These are phyloP conservation scores for Sebastiscus tertius DNA, from an alignment of 2,797 vertebrate species.

Conservation along the genomic window DNA sequence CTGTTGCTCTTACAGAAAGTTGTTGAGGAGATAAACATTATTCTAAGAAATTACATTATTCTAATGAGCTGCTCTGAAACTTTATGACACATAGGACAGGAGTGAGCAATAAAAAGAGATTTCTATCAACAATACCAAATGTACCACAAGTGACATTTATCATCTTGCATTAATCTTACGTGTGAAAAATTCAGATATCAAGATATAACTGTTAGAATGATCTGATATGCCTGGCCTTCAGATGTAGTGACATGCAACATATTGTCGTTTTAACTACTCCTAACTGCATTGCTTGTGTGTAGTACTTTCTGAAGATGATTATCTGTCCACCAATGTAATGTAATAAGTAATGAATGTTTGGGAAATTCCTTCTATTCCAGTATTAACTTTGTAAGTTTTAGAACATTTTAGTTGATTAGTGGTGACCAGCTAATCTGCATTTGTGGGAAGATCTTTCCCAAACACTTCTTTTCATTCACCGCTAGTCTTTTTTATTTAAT, in stretches of 20 bases:
- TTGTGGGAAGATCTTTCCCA: not conserved
- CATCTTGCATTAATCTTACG: not conserved
- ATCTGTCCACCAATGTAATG: not conserved
- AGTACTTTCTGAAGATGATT: not conserved
- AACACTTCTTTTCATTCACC: not conserved
- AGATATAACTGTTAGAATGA: not conserved
- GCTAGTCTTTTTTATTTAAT: not conserved
- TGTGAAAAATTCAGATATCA: not conserved
- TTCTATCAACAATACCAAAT: not conserved
- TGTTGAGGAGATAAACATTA: not conserved
- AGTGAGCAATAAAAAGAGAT: not conserved
- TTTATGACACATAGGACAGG: not conserved
- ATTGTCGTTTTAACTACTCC: not conserved
- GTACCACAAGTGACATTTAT: not conserved
- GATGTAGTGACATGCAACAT: not conserved
- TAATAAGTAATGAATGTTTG: not conserved
- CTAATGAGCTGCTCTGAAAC: not conserved
- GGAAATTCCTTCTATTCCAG: not conserved
- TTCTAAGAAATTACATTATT: conserved; percentile 20
- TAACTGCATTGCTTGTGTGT: not conserved
- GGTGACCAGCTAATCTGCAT: conserved; percentile 7
- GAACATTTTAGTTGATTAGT: not conserved
- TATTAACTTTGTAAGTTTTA: not conserved
- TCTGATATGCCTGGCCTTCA: not conserved
- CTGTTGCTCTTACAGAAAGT: conserved; percentile 23